Base-by-base conservation (phyloP, 2,797 vertebrate species). In the Gymnocypris eckloni region DNA sequence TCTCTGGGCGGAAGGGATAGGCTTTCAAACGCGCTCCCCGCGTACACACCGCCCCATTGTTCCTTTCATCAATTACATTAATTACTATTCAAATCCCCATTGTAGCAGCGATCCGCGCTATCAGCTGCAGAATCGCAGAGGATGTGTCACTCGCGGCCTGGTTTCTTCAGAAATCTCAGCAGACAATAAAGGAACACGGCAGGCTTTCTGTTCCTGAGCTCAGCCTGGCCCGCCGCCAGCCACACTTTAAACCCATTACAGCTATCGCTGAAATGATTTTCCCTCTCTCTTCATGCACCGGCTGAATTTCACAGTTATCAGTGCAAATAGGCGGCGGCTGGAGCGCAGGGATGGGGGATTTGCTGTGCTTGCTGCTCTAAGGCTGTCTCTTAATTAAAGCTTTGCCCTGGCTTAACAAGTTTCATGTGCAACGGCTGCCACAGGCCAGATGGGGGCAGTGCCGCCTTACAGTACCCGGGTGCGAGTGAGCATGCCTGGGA, bases 211-310 rank as follows among this genome's bases (percentile, higher is more conserved):
- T 90, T 86, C 79, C 92, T 92, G 91, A 95, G 93, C 94, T 91
- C 93, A 87, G 92, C 89, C 94, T 97, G 96, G 96, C 95, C 92
- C 89, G 89, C 91, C 90, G 95, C 95, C 96, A 96, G 95, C 93
- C 94, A 93, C 94, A 96, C 95, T 96, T 28, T 94, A 96, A 96
- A 96, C 94, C 95, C 95, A 96, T 96, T 96, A 96, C 93, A 93
- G 95, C 95, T 96, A 96, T 96, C 95, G 95, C 93, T 95, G 93
- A 96, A 96, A 96, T 96, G 93, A 95, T 96, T 96, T 96, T 93
- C 93, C 95, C 96, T 89, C 90, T 90, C 92, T 93, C 90, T 91
- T 79, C 75, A 71, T 85, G 93, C 95, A 92, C 91, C 91, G 94
- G 94, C 91, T 94, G 95, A 95, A 97, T 97, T 97, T 97, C 96